These are phyloP conservation scores for Drosophila lowei DNA, from an alignment of 1,140 invertebrate species.

Conservation along the genomic window DNA sequence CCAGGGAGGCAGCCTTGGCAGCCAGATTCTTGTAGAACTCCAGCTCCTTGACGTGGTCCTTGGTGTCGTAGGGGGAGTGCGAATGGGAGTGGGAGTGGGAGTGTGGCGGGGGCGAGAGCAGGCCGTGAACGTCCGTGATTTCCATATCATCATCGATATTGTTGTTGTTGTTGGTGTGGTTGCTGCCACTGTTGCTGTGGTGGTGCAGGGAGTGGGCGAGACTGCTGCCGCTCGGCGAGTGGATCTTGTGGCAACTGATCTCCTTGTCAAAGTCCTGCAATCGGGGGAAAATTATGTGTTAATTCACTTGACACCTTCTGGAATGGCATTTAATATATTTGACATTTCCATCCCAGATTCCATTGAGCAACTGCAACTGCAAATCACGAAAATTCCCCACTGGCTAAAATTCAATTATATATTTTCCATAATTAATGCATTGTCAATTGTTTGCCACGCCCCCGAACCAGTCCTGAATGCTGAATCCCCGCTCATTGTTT, in stretches of 20 bases:
- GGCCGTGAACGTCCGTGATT: conserved; percentile 33
- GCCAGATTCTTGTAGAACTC: conserved; percentile 81
- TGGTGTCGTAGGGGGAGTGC: conserved; percentile 59
- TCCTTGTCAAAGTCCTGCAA: conserved; percentile 77
- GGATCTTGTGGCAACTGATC: conserved; percentile 74
- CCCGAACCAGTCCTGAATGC: conserved; percentile 28
- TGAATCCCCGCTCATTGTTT: conserved; percentile 59
- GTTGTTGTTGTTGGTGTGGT: conserved; percentile 35
- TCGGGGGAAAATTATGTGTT: no score
- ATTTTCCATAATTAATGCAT: conserved; percentile 42
- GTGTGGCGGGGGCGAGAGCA: conserved; percentile 58
- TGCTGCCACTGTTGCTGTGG: conserved; percentile 32
- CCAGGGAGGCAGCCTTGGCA: conserved; percentile 73
- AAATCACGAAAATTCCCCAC: conserved; percentile 4
- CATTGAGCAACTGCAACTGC: conserved; percentile 44
- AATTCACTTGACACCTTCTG: background rate
- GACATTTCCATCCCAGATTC: background rate
- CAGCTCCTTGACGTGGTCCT: conserved; percentile 78
- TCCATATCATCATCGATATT: conserved; percentile 62
- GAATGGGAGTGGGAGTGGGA: conserved; percentile 51
- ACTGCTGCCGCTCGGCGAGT: conserved; percentile 65
- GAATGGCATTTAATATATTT: no score
- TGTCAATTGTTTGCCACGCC: conserved; percentile 56
- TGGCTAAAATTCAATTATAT: conserved; percentile 41
- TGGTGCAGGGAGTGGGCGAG: conserved; percentile 50